phyloP scores from a whole-genome alignment of 2,888 invertebrate genomes.

The Pseudococcus viburni region DNA sequence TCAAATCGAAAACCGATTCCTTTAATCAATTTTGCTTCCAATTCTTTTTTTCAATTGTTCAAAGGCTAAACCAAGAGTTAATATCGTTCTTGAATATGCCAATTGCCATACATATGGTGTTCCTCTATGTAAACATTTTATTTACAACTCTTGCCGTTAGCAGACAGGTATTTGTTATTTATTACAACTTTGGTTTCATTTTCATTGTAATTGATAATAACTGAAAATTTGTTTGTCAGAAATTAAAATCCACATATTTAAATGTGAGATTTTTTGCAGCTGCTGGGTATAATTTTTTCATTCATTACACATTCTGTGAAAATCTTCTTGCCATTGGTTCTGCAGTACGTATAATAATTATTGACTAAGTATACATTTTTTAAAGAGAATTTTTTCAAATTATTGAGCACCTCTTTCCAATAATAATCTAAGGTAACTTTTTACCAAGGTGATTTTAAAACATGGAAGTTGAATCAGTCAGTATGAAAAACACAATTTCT shows the following conservation, averaged over 20 bases:
- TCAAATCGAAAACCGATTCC: background rate
- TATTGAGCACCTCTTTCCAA: no score
- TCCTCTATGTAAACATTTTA: background rate
- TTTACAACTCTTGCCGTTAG: background rate
- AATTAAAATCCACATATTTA: background rate
- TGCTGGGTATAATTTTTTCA: background rate
- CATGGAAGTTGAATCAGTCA: no score
- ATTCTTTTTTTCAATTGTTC: background rate
- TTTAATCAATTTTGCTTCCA: background rate
- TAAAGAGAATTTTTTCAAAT: no score
- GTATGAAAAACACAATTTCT: no score
- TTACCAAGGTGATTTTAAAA: no score
- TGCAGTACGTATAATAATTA: background rate
- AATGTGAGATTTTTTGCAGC: background rate
- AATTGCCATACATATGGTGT: background rate
- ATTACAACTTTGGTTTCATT: no score
- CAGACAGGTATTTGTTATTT: background rate
- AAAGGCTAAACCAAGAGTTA: background rate
- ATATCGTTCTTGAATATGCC: background rate
- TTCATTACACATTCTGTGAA: background rate
- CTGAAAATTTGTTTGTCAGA: background rate
- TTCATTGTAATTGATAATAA: no score
- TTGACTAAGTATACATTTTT: no score
- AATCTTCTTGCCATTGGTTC: background rate
- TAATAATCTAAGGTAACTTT: no score